Conservation (phyloP, 1,140 invertebrate genomes). For the Hylaeus volcanicus region DNA sequence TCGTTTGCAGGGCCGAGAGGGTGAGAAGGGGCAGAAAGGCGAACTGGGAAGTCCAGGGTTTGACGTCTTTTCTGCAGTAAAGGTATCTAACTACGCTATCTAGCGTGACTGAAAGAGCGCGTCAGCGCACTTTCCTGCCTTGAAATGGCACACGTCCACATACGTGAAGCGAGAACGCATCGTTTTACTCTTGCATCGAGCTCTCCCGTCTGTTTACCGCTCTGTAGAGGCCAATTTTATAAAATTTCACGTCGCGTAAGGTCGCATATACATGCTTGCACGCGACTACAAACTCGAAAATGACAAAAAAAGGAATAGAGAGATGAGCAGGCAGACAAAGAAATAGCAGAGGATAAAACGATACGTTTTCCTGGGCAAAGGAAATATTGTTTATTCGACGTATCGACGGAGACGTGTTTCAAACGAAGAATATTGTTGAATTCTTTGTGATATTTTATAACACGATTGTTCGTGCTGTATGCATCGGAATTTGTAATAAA, state of each 20-base stretch:
- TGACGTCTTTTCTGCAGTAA: conserved; percentile 93
- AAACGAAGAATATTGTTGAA: background rate
- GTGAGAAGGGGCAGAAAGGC: conserved; percentile 93
- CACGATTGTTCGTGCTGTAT: background rate
- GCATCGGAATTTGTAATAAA: too few species aligned
- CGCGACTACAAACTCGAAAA: conserved; percentile 26
- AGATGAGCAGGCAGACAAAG: background rate
- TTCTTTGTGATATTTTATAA: background rate
- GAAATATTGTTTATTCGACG: background rate
- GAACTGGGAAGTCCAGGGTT: conserved; percentile 92
- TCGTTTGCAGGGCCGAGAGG: conserved; percentile 88
- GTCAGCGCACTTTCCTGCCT: background rate
- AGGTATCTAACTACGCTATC: conserved; percentile 84
- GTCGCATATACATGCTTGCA: background rate
- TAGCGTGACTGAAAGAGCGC: conserved; percentile 31
- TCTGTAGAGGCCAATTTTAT: conserved; percentile 38
- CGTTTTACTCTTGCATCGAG: conserved; percentile 33
- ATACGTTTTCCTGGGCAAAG: conserved; percentile 11
- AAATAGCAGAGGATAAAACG: background rate
- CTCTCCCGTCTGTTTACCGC: conserved; percentile 17
- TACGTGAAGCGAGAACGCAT: conserved; percentile 41
- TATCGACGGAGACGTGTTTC: background rate
- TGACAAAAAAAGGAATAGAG: background rate
- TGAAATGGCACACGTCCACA: conserved; percentile 9
- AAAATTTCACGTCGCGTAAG: conserved; percentile 1